Conservation (phyloP, 2,888 invertebrate species). For the Eremobia ochroleuca region DNA sequence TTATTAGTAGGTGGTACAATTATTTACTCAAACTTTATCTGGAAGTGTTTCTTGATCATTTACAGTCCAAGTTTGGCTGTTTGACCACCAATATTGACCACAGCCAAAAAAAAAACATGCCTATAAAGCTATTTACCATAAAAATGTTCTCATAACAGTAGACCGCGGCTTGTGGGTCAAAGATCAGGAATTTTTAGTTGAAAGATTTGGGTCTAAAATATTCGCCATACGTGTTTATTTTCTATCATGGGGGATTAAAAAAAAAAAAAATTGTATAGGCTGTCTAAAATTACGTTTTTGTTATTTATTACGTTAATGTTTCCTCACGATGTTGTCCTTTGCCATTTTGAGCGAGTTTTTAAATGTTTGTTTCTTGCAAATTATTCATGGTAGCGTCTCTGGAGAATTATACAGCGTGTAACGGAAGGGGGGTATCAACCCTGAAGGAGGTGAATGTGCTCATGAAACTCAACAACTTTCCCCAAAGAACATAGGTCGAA, state of each 20-base stretch:
- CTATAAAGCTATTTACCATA: neutral
- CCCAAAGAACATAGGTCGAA: no score
- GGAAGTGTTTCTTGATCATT: no score
- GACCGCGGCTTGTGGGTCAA: constrained; percentile 2
- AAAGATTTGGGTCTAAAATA: neutral
- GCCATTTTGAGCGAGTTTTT: no score
- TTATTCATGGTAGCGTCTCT: neutral
- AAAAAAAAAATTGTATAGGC: neutral
- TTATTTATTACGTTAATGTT: constrained; percentile 7
- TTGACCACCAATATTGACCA: neutral
- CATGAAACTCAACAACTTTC: no score
- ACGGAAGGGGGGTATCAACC: no score
- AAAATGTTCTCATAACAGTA: constrained; percentile 8
- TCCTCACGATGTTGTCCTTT: no score
- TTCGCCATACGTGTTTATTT: neutral
- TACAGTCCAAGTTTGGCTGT: neutral
- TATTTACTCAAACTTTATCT: neutral
- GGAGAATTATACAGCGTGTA: neutral
- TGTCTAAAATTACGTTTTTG: neutral
- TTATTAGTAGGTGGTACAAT: neutral
- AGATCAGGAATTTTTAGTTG: constrained; percentile 31
- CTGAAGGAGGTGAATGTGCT: no score
- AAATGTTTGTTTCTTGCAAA: neutral
- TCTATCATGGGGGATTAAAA: neutral
- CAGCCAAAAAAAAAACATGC: neutral